Conservation (phyloP, 1,140 invertebrate genomes). For the Brachionus paranguensis region DNA sequence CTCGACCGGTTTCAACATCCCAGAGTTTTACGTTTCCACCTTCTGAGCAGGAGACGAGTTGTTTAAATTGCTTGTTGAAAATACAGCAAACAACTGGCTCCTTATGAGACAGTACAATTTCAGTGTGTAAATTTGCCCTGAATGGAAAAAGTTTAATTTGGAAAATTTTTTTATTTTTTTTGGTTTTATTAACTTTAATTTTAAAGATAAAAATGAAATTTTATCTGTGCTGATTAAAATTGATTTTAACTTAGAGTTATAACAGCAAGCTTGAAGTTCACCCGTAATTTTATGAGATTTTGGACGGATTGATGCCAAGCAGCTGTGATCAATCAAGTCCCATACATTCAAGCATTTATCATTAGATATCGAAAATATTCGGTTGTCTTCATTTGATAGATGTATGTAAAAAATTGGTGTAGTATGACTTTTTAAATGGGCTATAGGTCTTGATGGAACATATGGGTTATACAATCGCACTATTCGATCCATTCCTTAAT, state of each 20-base stretch:
- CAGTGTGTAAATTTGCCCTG: constrained; percentile 49
- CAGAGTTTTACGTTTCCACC: constrained; percentile 48
- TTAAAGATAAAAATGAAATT: constrained; percentile 49
- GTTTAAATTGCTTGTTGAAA: constrained; percentile 53
- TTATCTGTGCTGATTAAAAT: constrained; percentile 53
- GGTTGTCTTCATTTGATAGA: constrained; percentile 52
- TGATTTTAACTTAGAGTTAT: constrained; percentile 49
- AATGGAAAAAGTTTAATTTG: constrained; percentile 40
- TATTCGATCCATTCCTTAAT: constrained; percentile 54
- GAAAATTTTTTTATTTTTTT: not conserved
- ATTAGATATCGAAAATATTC: constrained; percentile 55
- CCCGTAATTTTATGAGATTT: constrained; percentile 55
- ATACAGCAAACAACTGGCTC: constrained; percentile 52
- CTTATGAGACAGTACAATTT: constrained; percentile 53
- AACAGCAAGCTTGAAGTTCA: constrained; percentile 53
- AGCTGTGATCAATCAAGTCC: constrained; percentile 55
- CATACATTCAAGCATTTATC: constrained; percentile 50
- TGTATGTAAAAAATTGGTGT: constrained; percentile 54
- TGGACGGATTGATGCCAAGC: constrained; percentile 51
- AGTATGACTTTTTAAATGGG: constrained; percentile 52
- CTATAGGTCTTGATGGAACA: constrained; percentile 54
- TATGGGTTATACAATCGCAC: constrained; percentile 56
- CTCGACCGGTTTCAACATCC: constrained; percentile 54
- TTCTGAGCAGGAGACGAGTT: constrained; percentile 54
- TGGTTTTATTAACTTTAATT: constrained; percentile 44